Evolutionary conservation across 2,888 invertebrate species (phyloP), one percentile per base, ranked within the genome.

Genomic region (Drosophila mettleri): DNA sequence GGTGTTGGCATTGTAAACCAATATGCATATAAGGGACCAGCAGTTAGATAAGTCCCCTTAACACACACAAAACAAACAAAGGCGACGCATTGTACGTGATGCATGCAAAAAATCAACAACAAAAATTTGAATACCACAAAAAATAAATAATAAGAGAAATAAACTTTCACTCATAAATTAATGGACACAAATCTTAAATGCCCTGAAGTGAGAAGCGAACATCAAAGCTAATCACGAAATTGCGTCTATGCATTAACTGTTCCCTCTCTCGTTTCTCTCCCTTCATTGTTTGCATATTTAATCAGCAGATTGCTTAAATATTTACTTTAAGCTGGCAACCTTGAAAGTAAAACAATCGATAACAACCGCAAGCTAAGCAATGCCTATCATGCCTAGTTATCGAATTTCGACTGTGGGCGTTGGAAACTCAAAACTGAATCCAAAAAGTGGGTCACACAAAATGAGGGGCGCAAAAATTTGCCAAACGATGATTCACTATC

Each of bases 111-210:
- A 69, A 16, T 38, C 38, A 18, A 64, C 33, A 46, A 7, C 12
- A 51, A 52, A 39, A 20, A 58, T 31, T 39, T 39, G 38, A 29
- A 16, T 38, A 34, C 10, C 20, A 43, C 3, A 68, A 12, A 16
- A 41, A 48, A 33, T n/a, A 18, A 24, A 43, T 24, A 24, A 43
- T n/a, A 27, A 7, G 10, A 31, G 46, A 33, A 20, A 10, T 24
- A 68, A 88, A 84, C 88, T 85, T 85, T 85, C 88, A 78, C 88
- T 88, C 78, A 80, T 88, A 86, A 88, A 85, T 85, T 88, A 80
- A 83, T 88, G 59, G 53, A 69, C 78, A 81, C 71, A 74, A 71
- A 78, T 74, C 78, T 16, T 65, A 72, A 80, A 82, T 75, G 70
- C 62, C 66, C 59, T 41, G 65, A 60, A 76, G 65, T 75, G 66